Percentiles rank a stretch among this genome's conserved stretches.
Evolutionary conservation across 2,797 vertebrate genomes (phyloP).

Genomic region (Novumbra hubbsi): DNA sequence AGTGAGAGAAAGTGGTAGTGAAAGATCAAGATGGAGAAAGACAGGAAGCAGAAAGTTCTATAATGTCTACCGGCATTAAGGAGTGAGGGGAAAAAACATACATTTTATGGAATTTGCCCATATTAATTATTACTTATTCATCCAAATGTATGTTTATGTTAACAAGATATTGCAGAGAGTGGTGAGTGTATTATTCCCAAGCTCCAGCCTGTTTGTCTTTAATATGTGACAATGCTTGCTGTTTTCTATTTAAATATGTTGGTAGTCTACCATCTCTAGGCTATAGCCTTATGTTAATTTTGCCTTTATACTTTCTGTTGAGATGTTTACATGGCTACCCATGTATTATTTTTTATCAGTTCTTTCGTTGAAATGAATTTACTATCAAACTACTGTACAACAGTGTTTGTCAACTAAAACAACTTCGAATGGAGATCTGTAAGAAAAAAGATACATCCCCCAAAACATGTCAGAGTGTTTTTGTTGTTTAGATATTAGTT

Average conservation of each 20-base stretch:
- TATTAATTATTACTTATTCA: slow-evolving; percentile 65
- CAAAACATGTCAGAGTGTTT: slow-evolving; percentile 64
- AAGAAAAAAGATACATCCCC: slow-evolving; percentile 20
- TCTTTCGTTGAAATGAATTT: slow-evolving; percentile 63
- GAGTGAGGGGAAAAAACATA: slow-evolving; percentile 35
- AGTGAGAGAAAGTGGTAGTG: not conserved
- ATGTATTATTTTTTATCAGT: slow-evolving; percentile 67
- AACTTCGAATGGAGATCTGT: slow-evolving; percentile 53
- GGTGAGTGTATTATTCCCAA: slow-evolving; percentile 53
- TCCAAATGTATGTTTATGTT: slow-evolving; percentile 68
- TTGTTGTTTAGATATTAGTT: slow-evolving; percentile 65
- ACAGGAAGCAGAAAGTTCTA: slow-evolving; percentile 62
- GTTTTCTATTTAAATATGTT: slow-evolving; percentile 60
- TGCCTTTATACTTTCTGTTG: slow-evolving; percentile 60
- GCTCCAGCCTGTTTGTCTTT: slow-evolving; percentile 54
- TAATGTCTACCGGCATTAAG: slow-evolving; percentile 67
- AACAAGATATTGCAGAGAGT: slow-evolving; percentile 67
- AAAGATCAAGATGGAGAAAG: slow-evolving; percentile 26
- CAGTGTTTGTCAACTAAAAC: slow-evolving; percentile 52
- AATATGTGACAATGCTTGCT: slow-evolving; percentile 64
- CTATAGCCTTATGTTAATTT: slow-evolving; percentile 51
- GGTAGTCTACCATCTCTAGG: slow-evolving; percentile 62
- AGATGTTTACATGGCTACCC: slow-evolving; percentile 70
- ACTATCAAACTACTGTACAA: slow-evolving; percentile 55
- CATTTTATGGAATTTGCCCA: slow-evolving; percentile 48